Conservation (phyloP, 2,888 invertebrate genomes). For the Pseudococcus jackbeardsleyi region DNA sequence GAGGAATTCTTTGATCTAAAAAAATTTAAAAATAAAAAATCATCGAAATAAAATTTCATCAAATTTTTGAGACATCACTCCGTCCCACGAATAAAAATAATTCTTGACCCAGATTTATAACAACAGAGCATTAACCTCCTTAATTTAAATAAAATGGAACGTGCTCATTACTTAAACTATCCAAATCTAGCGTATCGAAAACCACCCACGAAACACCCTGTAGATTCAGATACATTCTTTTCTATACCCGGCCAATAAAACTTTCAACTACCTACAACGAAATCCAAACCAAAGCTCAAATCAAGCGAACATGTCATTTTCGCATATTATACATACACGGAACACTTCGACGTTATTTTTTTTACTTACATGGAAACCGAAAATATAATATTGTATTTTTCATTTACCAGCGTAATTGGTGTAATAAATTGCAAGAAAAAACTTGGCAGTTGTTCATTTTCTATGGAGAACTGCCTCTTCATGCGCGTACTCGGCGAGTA, state of each 20-base stretch:
- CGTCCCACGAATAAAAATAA: too few relatives aligned
- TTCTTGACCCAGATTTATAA: too few relatives aligned
- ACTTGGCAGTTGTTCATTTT: constrained; percentile 34
- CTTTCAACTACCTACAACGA: not conserved
- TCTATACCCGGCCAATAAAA: not conserved
- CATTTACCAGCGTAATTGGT: constrained; percentile 35
- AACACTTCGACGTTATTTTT: not conserved
- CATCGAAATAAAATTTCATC: too few relatives aligned
- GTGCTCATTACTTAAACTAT: too few relatives aligned
- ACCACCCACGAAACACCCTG: too few relatives aligned
- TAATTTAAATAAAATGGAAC: too few relatives aligned
- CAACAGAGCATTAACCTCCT: too few relatives aligned
- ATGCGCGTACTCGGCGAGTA: not conserved
- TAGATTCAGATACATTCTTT: not conserved
- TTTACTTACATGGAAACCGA: not conserved
- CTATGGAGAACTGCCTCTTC: constrained; percentile 16
- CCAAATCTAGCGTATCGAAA: too few relatives aligned
- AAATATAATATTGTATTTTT: constrained; percentile 41
- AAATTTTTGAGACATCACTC: too few relatives aligned
- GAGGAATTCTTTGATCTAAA: too few relatives aligned
- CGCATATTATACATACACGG: not conserved
- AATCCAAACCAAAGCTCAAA: not conserved
- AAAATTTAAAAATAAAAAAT: too few relatives aligned
- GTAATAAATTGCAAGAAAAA: constrained; percentile 35
- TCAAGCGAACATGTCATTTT: constrained; percentile 13